Evolutionary conservation across 1,140 invertebrate genomes (phyloP).

Genomic region (Whitmania pigra): DNA sequence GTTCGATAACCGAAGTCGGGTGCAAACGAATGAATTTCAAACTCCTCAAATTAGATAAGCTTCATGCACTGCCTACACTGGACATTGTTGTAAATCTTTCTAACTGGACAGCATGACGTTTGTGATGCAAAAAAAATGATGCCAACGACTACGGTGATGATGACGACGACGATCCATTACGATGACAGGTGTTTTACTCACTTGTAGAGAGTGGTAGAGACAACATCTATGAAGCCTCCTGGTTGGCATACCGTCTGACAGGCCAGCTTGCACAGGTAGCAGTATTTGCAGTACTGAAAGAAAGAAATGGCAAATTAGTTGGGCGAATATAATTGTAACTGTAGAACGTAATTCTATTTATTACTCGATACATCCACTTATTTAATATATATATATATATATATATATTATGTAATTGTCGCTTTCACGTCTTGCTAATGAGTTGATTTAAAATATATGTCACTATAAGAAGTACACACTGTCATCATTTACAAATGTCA

Average conservation of each 20-base stretch:
- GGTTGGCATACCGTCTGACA: conserved; percentile 25
- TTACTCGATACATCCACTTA: too few species aligned
- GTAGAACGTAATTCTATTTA: too few species aligned
- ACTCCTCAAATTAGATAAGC: neutral
- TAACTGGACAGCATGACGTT: too few species aligned
- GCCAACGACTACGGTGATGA: neutral
- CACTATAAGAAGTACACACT: too few species aligned
- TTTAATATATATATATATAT: too few species aligned
- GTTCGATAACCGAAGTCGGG: neutral
- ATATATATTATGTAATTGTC: too few species aligned
- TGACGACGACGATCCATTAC: neutral
- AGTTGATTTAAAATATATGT: too few species aligned
- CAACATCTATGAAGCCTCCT: conserved; percentile 18
- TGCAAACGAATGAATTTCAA: neutral
- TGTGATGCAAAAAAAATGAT: too few species aligned
- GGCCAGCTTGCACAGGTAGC: conserved; percentile 23
- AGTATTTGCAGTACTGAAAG: conserved; percentile 25
- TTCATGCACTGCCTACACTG: too few species aligned
- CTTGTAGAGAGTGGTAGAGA: neutral
- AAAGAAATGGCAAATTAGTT: conserved; percentile 14
- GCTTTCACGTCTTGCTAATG: too few species aligned
- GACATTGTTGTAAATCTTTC: too few species aligned
- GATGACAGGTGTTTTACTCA: neutral
- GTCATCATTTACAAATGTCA: conserved; percentile 15
- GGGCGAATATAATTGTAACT: too few species aligned